Percentiles rank a stretch among this genome's conserved stretches.
These are phyloP conservation scores for Entomobrya proxima DNA, from an alignment of 2,888 invertebrate species.

Conservation along the genomic window DNA sequence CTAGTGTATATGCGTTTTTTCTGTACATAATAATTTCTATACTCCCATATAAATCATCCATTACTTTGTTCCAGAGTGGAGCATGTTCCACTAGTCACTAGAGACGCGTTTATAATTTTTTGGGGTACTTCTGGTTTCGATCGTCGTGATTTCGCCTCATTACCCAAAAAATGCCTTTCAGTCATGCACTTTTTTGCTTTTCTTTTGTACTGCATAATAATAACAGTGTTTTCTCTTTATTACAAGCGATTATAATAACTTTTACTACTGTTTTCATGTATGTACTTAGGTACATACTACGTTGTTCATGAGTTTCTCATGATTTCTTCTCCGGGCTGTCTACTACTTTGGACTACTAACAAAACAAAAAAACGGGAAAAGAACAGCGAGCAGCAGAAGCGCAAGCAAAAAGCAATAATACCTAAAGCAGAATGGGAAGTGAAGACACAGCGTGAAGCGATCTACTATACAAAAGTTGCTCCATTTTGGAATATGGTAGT, in stretches of 20 bases:
- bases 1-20: too few species aligned
- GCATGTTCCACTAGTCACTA: background rate
- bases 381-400: too few species aligned
- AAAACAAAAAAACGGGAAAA: too few species aligned
- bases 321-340: too few species aligned
- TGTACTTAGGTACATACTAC: background rate
- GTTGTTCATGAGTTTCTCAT: too few species aligned
- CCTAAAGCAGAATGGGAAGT: too few species aligned
- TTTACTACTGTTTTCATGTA: background rate
- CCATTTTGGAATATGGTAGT: background rate
- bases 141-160: slow-evolving; percentile 61
- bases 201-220: slow-evolving; percentile 35
- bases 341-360: too few species aligned
- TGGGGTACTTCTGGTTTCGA: slow-evolving; percentile 51
- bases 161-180: slow-evolving; percentile 58
- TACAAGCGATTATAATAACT: background rate
- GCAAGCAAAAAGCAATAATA: too few species aligned
- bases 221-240: background rate
- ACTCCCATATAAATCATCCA: background rate
- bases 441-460: too few species aligned
- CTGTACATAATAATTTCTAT: too few species aligned
- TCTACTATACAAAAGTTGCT: too few species aligned
- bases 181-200: slow-evolving; percentile 52
- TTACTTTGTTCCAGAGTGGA: background rate
- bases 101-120: background rate